Conservation (phyloP, 2,888 invertebrate species). For the Lymantria dispar region DNA sequence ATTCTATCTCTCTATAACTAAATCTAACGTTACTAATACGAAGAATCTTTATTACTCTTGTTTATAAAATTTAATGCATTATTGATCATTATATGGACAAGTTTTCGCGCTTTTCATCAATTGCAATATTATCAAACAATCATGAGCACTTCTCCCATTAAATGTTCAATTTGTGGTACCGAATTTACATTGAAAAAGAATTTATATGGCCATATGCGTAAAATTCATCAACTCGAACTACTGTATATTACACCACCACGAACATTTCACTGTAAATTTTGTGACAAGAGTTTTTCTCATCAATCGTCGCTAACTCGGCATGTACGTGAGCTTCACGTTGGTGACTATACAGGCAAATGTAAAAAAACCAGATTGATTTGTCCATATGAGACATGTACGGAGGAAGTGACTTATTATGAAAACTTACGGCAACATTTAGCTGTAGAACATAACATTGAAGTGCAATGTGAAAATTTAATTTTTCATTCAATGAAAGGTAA, state of each 20-base stretch:
- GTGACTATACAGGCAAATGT: not conserved
- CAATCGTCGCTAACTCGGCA: not conserved
- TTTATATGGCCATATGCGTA: not conserved
- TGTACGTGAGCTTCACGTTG: not conserved
- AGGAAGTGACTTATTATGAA: not conserved
- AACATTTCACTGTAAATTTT: not conserved
- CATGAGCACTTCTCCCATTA: not conserved
- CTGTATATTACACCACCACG: too few relatives aligned
- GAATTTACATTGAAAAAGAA: not conserved
- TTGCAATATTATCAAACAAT: not conserved
- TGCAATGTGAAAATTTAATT: not conserved
- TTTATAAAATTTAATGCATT: too few relatives aligned
- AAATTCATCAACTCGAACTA: not conserved
- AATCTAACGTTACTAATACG: too few relatives aligned
- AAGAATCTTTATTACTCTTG: too few relatives aligned
- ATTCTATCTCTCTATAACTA: too few relatives aligned
- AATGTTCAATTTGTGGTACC: not conserved
- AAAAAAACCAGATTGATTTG: not conserved
- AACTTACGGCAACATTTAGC: not conserved
- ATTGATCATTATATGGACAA: too few relatives aligned
- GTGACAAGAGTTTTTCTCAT: not conserved
- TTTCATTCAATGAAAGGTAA: not conserved
- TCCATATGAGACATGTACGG: not conserved
- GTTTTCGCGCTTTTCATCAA: too few relatives aligned
- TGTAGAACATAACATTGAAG: not conserved